These are phyloP conservation scores for Agapornis canus DNA, from an alignment of 2,797 vertebrate genomes.

Conservation along the genomic window DNA sequence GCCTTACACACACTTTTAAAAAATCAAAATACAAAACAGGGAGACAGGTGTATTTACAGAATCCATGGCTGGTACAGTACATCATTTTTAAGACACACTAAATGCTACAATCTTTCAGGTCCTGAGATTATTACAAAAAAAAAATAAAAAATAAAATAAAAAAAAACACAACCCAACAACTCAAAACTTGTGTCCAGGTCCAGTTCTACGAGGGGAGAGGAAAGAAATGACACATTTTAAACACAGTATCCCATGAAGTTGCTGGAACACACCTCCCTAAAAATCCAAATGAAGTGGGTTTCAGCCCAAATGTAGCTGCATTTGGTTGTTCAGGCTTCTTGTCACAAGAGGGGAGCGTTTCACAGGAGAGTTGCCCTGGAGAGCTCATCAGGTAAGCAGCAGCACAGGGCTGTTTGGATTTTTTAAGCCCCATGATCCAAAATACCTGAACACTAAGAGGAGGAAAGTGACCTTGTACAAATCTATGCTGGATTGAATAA, in stretches of 20 bases:
- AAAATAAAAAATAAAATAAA: background rate
- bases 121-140: slow-evolving; percentile 83
- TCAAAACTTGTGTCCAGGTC: slow-evolving; percentile 80
- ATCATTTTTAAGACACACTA: slow-evolving; percentile 87
- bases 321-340: slow-evolving; percentile 20
- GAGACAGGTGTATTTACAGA: slow-evolving; percentile 83
- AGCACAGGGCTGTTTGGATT: background rate
- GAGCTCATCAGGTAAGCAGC: background rate
- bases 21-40: slow-evolving; percentile 81
- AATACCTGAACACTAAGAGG: background rate
- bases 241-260: slow-evolving; percentile 72
- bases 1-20: slow-evolving; percentile 69
- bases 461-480: slow-evolving; percentile 11
- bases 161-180: slow-evolving; percentile 38
- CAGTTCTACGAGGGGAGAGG: slow-evolving; percentile 75
- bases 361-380: background rate
- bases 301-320: slow-evolving; percentile 23
- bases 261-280: slow-evolving; percentile 59
- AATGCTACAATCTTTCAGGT: slow-evolving; percentile 86
- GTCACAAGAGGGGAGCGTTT: slow-evolving; percentile 41
- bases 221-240: slow-evolving; percentile 70
- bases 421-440: slow-evolving; percentile 36
- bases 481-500: slow-evolving; percentile 34
- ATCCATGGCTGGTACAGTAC: slow-evolving; percentile 86
- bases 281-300: slow-evolving; percentile 14